Percentiles rank a stretch among this genome's conserved stretches.
Conservation (phyloP, 2,113 vertebrate species). For the Aythya baeri region DNA sequence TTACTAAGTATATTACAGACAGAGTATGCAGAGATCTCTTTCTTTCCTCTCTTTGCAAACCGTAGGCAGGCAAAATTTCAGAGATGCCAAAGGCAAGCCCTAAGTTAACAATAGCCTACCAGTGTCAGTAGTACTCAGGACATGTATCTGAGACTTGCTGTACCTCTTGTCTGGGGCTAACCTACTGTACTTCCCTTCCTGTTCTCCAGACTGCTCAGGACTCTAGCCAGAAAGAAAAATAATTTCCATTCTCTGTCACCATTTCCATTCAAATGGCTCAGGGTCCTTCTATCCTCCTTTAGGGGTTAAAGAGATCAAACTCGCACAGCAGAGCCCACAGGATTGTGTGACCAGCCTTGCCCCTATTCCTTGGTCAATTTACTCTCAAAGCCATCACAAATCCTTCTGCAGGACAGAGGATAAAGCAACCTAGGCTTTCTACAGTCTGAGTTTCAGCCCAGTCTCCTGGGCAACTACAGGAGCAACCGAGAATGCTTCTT, state of each 20-base stretch:
- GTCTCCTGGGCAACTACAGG: background rate
- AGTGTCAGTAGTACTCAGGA: accelerated
- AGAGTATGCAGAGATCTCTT: background rate
- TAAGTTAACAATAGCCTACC: background rate
- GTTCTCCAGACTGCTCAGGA: background rate
- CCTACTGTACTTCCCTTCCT: background rate
- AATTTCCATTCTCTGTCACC: background rate
- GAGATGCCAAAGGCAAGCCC: background rate
- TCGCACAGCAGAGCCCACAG: background rate
- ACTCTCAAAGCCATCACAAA: background rate
- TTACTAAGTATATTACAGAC: background rate
- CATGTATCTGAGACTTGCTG: background rate
- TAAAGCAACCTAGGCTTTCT: background rate
- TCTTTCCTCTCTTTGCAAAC: background rate
- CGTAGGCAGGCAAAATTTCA: background rate
- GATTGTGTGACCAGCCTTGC: background rate
- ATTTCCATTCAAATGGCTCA: background rate
- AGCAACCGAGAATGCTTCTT: background rate
- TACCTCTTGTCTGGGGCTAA: background rate
- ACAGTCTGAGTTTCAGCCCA: background rate
- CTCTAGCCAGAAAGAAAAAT: background rate
- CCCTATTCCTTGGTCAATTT: background rate
- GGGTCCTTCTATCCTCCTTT: background rate
- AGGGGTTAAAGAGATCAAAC: background rate
- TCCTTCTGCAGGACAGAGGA: background rate